Evolutionary conservation across 2,888 invertebrate genomes (phyloP).

Genomic region (Ecdyonurus torrentis): DNA sequence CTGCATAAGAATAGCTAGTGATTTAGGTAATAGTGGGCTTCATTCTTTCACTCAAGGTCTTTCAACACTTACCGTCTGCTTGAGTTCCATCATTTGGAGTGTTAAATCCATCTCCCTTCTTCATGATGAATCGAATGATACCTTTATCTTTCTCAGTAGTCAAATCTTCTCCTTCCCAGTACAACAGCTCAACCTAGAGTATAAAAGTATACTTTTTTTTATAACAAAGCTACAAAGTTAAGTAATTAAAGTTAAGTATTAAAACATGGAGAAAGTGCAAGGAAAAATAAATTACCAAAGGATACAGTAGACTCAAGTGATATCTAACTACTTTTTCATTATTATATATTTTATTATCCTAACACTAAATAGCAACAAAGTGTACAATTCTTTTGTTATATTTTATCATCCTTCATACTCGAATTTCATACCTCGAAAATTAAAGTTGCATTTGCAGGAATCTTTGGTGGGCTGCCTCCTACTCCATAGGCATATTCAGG

Average conservation of each 20-base stretch:
- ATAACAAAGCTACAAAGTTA: constrained; percentile 1
- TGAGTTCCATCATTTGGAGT: constrained; percentile 67
- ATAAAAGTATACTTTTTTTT: constrained; percentile 9
- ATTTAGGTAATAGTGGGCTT: too few relatives aligned
- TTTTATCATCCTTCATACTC: not conserved
- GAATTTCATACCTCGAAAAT: constrained; percentile 55
- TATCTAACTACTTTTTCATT: too few relatives aligned
- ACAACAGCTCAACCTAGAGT: constrained; percentile 67
- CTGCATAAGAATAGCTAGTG: too few relatives aligned
- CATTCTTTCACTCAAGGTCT: not conserved
- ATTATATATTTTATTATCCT: too few relatives aligned
- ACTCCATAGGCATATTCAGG: constrained; percentile 85
- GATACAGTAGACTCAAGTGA: too few relatives aligned
- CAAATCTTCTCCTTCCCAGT: constrained; percentile 79
- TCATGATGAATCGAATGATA: constrained; percentile 55
- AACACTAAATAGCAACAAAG: too few relatives aligned
- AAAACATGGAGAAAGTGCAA: too few relatives aligned
- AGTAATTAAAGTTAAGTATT: too few relatives aligned
- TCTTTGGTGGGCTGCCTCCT: constrained; percentile 66
- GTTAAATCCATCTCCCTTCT: constrained; percentile 49
- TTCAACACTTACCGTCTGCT: constrained; percentile 50
- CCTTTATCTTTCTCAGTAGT: constrained; percentile 69
- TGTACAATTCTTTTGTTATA: too few relatives aligned
- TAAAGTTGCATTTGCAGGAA: constrained; percentile 74
- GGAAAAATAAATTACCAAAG: constrained; percentile 12